Percentiles rank a stretch among this genome's conserved stretches.
phyloP scores from a whole-genome alignment of 2,888 invertebrate species.

The Drosophila bunnanda region DNA sequence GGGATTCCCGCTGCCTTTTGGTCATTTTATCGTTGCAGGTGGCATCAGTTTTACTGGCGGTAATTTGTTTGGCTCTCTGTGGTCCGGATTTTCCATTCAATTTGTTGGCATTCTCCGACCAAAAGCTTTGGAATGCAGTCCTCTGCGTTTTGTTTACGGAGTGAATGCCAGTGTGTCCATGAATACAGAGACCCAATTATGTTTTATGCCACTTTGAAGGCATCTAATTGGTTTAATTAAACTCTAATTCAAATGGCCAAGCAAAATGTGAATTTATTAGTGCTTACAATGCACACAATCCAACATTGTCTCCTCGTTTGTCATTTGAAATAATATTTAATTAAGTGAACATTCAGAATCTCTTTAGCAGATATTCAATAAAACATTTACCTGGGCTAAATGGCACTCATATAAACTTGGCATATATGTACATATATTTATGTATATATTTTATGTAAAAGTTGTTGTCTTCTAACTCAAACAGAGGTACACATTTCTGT shows the following conservation, averaged over 20 bases:
- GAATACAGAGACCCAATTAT: constrained; percentile 12
- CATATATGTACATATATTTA: constrained; percentile 5
- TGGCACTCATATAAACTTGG: background rate
- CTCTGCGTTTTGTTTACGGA: constrained; percentile 6
- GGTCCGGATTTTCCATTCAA: constrained; percentile 21
- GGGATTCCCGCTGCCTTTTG: constrained; percentile 2
- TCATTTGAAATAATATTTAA: background rate
- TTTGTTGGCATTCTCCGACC: constrained; percentile 8
- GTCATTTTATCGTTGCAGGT: constrained; percentile 6
- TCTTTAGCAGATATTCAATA: background rate
- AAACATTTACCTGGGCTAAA: constrained; percentile 16
- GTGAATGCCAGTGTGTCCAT: background rate
- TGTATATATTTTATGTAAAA: constrained; percentile 14
- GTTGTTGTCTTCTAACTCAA: too few species aligned
- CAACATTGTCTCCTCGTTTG: background rate
- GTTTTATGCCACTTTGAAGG: background rate
- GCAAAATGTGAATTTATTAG: background rate
- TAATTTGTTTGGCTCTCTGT: constrained; percentile 13
- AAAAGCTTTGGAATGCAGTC: constrained; percentile 5
- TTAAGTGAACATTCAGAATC: background rate
- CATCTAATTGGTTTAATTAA: background rate
- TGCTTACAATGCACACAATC: background rate
- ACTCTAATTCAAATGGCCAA: background rate
- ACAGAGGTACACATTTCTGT: constrained; percentile 19
- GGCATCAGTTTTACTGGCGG: constrained; percentile 8